Percentiles rank a stretch among this genome's conserved stretches.
Evolutionary conservation across 1,140 invertebrate genomes (phyloP).

Genomic region (Drosophila melanogaster): Release_6_plus_ISO1_MT NT_033777.3:4341501-4342000

Average conservation of each 20-base stretch:
- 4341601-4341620: conserved; percentile 51
- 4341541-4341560: conserved; percentile 74
- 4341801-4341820: conserved; percentile 44
- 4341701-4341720: conserved; percentile 63
- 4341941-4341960: no score
- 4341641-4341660: conserved; percentile 71
- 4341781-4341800: conserved; percentile 31
- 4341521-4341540: conserved; percentile 76
- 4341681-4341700: conserved; percentile 77
- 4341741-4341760: conserved; percentile 75
- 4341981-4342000: no score
- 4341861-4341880: conserved; percentile 42
- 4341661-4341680: conserved; percentile 75
- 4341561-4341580: conserved; percentile 57
- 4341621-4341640: conserved; percentile 65
- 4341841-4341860: conserved; percentile 20
- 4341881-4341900: no score
- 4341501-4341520: conserved; percentile 72
- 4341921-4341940: no score
- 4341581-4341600: conserved; percentile 60
- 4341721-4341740: conserved; percentile 66
- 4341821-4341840: conserved; percentile 39
- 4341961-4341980: no score
- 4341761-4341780: conserved; percentile 66
- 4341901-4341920: not conserved